Base-by-base conservation (phyloP, 64 coral and sea anemone genomes). In the Actinia equina region DNA sequence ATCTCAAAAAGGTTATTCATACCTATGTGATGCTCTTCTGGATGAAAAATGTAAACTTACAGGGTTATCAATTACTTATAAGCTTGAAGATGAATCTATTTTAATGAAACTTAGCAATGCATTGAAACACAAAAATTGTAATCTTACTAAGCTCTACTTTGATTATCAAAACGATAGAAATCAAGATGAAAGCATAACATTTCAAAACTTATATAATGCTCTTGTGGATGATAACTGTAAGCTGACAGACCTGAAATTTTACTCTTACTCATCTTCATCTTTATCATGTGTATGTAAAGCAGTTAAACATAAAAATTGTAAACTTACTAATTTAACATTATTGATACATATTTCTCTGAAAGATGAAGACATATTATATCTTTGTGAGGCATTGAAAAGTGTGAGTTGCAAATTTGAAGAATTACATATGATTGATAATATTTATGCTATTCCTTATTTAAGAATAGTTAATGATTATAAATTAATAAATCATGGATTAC, bases 41-140 rank as follows among this genome's bases (percentile, higher is more conserved):
- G 69, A 52, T 81, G 78, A 52, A 49, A 81, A 81, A 5, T 81
- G 78, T 81, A 44, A 81, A 22, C 78, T 81, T 23, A 81, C 49
- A 23, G 17, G 43, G 22, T 52, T 81, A n/a, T 9, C 4, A 18
- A 23, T 81, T 20, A 2, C 2, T 20, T 0, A 7, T 46, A 49
- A 5, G 4, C 16, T 4, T 22, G 9, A 5, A 46, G 13, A 7
- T 51, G 43, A 51, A 20, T 23, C n/a, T n/a, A n/a, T n/a, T n/a
- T n/a, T 52, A 81, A 52, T 49, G 13, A 49, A 81, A 44, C 44
- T 81, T 41, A 30, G 26, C 16, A 16, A 14, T 30, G 69, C 69
- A 42, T 25, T 74, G 12, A 74, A 74, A 74, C 69, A 74, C 10
- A 41, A 4, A 30, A 74, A 74, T 41, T 74, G 69, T 74, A 74